phyloP scores from a whole-genome alignment of 2,797 vertebrate species.

The Urosaurus nigricauda region DNA sequence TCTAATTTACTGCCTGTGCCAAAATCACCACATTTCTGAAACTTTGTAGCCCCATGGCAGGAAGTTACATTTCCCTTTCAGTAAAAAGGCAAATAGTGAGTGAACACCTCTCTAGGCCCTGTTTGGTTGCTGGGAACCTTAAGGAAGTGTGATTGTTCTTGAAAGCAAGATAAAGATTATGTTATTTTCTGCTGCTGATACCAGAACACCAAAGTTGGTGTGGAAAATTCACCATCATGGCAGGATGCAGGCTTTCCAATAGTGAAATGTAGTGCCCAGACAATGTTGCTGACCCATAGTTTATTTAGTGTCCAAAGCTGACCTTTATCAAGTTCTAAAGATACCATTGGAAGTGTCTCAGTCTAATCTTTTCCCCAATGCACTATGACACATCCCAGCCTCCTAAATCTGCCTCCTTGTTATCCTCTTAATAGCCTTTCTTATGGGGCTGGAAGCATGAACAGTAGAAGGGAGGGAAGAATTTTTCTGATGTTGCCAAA shows the following conservation, averaged over 20 bases:
- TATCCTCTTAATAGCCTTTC: neutral
- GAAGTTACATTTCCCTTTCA: too few species aligned
- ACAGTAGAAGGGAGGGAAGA: neutral
- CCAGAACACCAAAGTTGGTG: too few species aligned
- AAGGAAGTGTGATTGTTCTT: neutral
- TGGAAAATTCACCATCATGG: too few species aligned
- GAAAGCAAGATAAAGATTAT: neutral
- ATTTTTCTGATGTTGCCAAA: neutral
- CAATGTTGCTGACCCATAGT: neutral
- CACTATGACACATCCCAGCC: too few species aligned
- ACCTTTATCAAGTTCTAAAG: neutral
- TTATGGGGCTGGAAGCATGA: neutral
- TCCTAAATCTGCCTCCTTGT: neutral
- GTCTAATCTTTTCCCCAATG: neutral
- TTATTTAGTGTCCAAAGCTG: neutral
- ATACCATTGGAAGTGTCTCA: neutral
- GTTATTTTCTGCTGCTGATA: too few species aligned
- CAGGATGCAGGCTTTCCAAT: too few species aligned
- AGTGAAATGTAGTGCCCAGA: too few species aligned
- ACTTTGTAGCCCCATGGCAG: too few species aligned
- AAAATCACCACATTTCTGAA: too few species aligned
- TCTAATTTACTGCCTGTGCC: too few species aligned
- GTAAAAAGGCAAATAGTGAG: too few species aligned
- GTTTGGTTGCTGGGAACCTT: neutral
- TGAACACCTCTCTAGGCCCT: too few species aligned